phyloP scores from a whole-genome alignment of 2,888 invertebrate species.

The Agriopis leucophaearia region DNA sequence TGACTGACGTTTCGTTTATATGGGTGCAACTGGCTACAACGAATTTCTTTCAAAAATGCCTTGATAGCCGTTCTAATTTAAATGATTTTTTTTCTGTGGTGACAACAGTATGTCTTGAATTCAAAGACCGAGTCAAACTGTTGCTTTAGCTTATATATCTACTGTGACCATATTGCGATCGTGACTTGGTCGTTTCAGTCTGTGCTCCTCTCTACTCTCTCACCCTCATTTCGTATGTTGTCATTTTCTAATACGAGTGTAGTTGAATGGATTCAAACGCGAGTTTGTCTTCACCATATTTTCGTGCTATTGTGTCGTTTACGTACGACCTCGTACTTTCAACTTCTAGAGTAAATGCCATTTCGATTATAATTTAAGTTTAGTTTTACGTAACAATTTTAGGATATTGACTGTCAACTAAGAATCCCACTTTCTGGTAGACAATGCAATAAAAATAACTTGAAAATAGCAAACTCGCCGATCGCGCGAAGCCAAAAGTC shows the following conservation, averaged over 20 bases:
- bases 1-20: no score
- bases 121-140: no score
- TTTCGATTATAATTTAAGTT: conserved; percentile 22
- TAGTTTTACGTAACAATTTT: conserved; percentile 18
- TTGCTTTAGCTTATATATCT: no score
- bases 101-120: no score
- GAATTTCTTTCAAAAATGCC: no score
- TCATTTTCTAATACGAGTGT: conserved; percentile 42
- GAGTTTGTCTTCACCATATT: conserved; percentile 16
- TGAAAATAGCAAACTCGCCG: no score
- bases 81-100: no score
- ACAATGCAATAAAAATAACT: no score
- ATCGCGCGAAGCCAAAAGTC: no score
- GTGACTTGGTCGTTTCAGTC: background rate
- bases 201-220: conserved; percentile 42
- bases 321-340: conserved; percentile 12
- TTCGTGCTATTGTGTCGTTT: conserved; percentile 32
- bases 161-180: no score
- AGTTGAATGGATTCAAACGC: conserved; percentile 34
- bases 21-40: no score
- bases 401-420: conserved; percentile 2
- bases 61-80: no score
- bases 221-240: conserved; percentile 48
- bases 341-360: conserved; percentile 27
- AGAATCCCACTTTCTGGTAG: background rate